Conservation (phyloP, 2,113 vertebrate species). For the Aleadryas rufinucha region DNA sequence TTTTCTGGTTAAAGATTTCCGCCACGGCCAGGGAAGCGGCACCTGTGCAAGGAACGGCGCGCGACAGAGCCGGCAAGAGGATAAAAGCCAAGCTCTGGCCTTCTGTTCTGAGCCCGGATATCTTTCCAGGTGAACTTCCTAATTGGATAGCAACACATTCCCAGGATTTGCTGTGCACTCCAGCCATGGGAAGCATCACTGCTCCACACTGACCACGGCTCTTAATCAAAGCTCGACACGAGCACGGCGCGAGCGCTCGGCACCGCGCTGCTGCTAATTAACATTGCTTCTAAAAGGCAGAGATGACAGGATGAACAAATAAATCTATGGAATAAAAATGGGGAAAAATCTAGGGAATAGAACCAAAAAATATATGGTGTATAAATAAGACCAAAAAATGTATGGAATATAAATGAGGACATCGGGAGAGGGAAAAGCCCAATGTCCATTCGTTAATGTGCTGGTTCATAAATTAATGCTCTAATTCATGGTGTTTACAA, state of each 20-base stretch:
- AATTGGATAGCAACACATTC: not conserved
- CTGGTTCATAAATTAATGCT: not conserved
- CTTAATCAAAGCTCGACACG: not conserved
- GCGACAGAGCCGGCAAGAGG: rapidly evolving
- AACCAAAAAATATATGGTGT: rapidly evolving
- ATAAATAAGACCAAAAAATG: not conserved
- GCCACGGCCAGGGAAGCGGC: not conserved
- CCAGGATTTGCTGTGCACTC: not conserved
- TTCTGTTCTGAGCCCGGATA: not conserved
- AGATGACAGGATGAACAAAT: not conserved
- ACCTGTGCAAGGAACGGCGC: rapidly evolving
- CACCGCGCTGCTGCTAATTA: not conserved
- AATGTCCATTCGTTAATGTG: not conserved
- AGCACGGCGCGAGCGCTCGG: not conserved
- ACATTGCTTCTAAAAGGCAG: not conserved
- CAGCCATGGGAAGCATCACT: not conserved
- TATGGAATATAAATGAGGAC: not conserved
- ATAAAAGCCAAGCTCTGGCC: not conserved
- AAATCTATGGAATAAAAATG: rapidly evolving
- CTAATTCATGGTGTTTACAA: constrained; percentile 8
- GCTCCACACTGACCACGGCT: not conserved
- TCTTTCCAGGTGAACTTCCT: not conserved
- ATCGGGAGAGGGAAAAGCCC: not conserved
- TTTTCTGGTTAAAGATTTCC: rapidly evolving
- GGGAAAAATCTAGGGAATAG: rapidly evolving